Evolutionary conservation across 2,888 invertebrate genomes (phyloP).

Genomic region (Fragum whitleyi): DNA sequence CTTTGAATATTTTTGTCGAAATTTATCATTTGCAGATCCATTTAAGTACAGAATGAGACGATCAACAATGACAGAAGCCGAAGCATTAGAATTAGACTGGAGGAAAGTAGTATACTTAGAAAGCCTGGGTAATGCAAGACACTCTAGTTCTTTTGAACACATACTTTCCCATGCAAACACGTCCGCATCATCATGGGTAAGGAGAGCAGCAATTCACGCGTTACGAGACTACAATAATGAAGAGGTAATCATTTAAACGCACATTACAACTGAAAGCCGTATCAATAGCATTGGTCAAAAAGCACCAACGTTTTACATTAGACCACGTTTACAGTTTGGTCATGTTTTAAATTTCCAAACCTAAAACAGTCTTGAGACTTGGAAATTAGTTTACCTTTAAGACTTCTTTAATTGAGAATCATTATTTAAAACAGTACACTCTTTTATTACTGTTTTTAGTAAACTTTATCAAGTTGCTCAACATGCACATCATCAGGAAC

Average conservation of each 20-base stretch:
- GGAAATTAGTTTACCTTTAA: no score
- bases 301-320: no score
- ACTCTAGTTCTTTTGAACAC: constrained; percentile 69
- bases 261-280: not conserved
- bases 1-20: no score
- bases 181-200: constrained; percentile 73
- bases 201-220: constrained; percentile 73
- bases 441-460: no score
- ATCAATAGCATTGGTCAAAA: not conserved
- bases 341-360: no score
- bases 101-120: constrained; percentile 69
- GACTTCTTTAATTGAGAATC: no score
- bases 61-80: constrained; percentile 63
- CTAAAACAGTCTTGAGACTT: no score
- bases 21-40: constrained; percentile 72
- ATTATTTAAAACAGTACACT: no score
- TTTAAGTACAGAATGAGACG: constrained; percentile 66
- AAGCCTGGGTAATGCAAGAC: constrained; percentile 73
- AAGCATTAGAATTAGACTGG: constrained; percentile 59
- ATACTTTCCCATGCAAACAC: constrained; percentile 74
- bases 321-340: no score
- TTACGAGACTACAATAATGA: constrained; percentile 68
- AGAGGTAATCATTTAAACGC: constrained; percentile 49
- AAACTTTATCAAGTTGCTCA: no score
- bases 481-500: no score